Conservation (phyloP, 2,888 invertebrate species). For the Eumerus sabulonum region DNA sequence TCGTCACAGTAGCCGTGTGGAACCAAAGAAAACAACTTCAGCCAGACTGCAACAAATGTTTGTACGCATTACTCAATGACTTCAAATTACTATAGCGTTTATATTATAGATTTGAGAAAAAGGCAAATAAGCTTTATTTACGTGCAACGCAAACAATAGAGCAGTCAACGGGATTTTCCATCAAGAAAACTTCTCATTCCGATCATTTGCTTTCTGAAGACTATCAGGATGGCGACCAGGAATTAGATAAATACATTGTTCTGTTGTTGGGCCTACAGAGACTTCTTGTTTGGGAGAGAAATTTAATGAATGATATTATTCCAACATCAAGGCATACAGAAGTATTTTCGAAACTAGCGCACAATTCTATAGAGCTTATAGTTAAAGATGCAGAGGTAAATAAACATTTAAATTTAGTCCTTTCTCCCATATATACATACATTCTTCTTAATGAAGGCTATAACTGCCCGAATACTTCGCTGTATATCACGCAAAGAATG, state of each 20-base stretch:
- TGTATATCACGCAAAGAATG: conserved; percentile 89
- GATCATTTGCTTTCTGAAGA: conserved; percentile 78
- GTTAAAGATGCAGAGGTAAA: conserved; percentile 91
- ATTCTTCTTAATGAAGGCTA: conserved; percentile 80
- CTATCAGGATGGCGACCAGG: conserved; percentile 84
- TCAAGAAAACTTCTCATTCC: conserved; percentile 80
- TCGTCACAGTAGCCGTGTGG: conserved; percentile 83
- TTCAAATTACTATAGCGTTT: neutral
- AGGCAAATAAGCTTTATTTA: conserved; percentile 90
- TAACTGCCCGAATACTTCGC: conserved; percentile 86
- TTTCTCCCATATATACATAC: neutral
- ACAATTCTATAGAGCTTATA: conserved; percentile 90
- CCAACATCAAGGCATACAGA: conserved; percentile 89
- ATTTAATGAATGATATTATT: conserved; percentile 90
- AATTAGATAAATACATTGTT: conserved; percentile 90
- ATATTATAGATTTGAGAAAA: conserved; percentile 83
- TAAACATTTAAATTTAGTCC: neutral
- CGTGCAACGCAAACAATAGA: conserved; percentile 91
- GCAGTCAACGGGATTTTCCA: conserved; percentile 88
- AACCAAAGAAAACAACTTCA: conserved; percentile 88
- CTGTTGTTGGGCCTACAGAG: conserved; percentile 90
- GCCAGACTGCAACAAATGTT: conserved; percentile 91
- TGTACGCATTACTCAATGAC: conserved; percentile 64
- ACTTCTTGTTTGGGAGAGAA: conserved; percentile 92
- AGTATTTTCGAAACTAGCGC: conserved; percentile 90